These are phyloP conservation scores for Arctopsyche grandis DNA, from an alignment of 1,140 invertebrate species.

Conservation along the genomic window DNA sequence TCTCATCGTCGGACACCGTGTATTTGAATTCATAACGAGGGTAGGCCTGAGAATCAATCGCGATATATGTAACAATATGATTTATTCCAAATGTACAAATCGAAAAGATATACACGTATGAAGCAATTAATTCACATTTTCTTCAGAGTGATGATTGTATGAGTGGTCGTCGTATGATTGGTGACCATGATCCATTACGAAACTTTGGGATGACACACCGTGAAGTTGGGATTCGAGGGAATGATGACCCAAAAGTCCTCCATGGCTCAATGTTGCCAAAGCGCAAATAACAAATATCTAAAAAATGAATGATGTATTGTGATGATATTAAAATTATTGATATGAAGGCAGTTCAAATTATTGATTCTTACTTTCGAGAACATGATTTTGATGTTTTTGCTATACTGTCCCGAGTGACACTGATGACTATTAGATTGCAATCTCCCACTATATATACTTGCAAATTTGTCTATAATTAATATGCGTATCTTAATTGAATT, in stretches of 20 bases:
- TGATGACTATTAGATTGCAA: not conserved
- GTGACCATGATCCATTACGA: not conserved
- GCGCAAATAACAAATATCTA: slow-evolving; percentile 11
- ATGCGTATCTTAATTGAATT: slow-evolving; percentile 2
- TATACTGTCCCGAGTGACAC: slow-evolving; percentile 8
- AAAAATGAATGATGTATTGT: not conserved
- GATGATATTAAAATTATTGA: too few relatives aligned
- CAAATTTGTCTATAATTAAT: not conserved
- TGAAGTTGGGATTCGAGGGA: slow-evolving; percentile 18
- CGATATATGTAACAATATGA: not conserved
- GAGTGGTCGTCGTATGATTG: slow-evolving; percentile 31
- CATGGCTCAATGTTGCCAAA: not conserved
- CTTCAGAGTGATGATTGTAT: slow-evolving; percentile 18
- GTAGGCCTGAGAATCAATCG: slow-evolving; percentile 28
- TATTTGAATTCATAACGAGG: slow-evolving; percentile 65
- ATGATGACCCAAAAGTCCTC: slow-evolving; percentile 15
- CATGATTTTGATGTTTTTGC: slow-evolving; percentile 31
- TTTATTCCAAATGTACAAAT: not conserved
- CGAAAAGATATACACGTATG: not conserved
- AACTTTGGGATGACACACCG: slow-evolving; percentile 38
- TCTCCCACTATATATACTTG: not conserved
- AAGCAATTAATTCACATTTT: slow-evolving; percentile 19
- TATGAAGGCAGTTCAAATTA: not conserved
- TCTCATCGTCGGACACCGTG: slow-evolving; percentile 67
- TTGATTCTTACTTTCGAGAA: slow-evolving; percentile 27